A percentile compares a stretch with the other conserved stretches of the same genome.
Conservation (phyloP, 2,113 vertebrate species). For the Himantopus leucocephalus region DNA sequence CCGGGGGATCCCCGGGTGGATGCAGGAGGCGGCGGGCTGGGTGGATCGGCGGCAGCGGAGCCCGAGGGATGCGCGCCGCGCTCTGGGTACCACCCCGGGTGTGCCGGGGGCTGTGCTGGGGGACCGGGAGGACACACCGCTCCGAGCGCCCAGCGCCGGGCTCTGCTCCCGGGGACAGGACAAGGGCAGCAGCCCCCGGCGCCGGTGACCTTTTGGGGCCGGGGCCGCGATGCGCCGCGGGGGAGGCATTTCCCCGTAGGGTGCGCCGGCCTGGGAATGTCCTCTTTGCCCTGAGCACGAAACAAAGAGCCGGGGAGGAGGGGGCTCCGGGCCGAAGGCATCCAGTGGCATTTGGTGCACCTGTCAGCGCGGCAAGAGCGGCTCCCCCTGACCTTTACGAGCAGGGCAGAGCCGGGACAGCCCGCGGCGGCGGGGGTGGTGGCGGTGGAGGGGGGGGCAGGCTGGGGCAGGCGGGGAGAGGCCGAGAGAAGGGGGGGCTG, state of each 20-base stretch:
- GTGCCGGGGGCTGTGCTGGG: neutral
- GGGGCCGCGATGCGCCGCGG: neutral
- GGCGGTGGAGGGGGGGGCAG: neutral
- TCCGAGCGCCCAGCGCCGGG: no score
- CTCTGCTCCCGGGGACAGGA: neutral
- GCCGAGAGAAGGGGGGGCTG: neutral
- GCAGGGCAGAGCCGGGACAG: neutral
- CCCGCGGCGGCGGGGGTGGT: neutral
- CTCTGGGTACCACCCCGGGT: neutral
- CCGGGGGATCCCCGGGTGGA: neutral
- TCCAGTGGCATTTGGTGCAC: neutral
- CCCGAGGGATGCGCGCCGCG: neutral
- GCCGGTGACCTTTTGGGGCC: neutral
- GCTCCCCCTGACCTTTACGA: neutral
- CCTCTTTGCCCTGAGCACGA: neutral
- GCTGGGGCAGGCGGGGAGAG: neutral
- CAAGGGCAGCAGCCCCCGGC: neutral
- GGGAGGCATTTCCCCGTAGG: neutral
- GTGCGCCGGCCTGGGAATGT: neutral
- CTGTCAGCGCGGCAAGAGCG: conserved; percentile 17
- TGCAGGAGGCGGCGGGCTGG: neutral
- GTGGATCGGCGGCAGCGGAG: neutral
- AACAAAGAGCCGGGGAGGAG: neutral
- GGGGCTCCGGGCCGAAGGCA: neutral
- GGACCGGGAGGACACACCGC: neutral